These are phyloP conservation scores for Cantharis rufa DNA, from an alignment of 2,888 invertebrate species.

Conservation along the genomic window DNA sequence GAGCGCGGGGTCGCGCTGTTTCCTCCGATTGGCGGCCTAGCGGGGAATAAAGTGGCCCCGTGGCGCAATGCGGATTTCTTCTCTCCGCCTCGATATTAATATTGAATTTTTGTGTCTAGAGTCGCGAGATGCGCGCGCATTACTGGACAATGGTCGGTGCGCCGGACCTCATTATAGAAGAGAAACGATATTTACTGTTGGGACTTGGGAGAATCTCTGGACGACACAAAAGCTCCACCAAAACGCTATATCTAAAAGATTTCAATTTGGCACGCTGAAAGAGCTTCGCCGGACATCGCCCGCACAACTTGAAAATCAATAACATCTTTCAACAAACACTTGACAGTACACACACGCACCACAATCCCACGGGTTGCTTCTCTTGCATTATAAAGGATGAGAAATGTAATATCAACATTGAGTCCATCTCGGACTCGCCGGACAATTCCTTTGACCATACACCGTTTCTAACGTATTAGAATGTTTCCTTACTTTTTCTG, in stretches of 20 bases:
- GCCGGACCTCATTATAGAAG: slow-evolving; percentile 45
- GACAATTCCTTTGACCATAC: slow-evolving; percentile 34
- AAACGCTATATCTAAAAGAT: slow-evolving; percentile 52
- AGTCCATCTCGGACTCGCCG: slow-evolving; percentile 24
- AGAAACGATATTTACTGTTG: slow-evolving; percentile 53
- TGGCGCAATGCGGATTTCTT: slow-evolving; percentile 63
- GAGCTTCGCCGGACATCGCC: slow-evolving; percentile 36
- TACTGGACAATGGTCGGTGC: slow-evolving; percentile 30
- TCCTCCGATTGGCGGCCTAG: slow-evolving; percentile 59
- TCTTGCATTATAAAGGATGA: slow-evolving; percentile 59
- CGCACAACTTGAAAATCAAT: slow-evolving; percentile 57
- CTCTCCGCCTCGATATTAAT: slow-evolving; percentile 77
- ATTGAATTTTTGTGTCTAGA: slow-evolving; percentile 76
- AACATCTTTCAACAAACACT: slow-evolving; percentile 58
- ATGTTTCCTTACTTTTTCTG: slow-evolving; percentile 25
- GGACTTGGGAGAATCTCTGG: slow-evolving; percentile 39
- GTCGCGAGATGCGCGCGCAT: slow-evolving; percentile 53
- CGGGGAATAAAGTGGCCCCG: slow-evolving; percentile 55
- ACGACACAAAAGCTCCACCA: slow-evolving; percentile 37
- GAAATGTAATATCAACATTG: slow-evolving; percentile 55
- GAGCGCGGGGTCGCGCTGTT: slow-evolving; percentile 49
- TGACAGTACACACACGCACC: slow-evolving; percentile 57
- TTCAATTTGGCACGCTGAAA: slow-evolving; percentile 54
- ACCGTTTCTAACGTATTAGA: slow-evolving; percentile 31
- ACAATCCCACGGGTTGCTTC: slow-evolving; percentile 51